A percentile compares a stretch with the other conserved stretches of the same genome.
These are phyloP conservation scores for Scolanthus callimorphus DNA, from an alignment of 92 coral and sea anemone genomes.

Conservation along the genomic window DNA sequence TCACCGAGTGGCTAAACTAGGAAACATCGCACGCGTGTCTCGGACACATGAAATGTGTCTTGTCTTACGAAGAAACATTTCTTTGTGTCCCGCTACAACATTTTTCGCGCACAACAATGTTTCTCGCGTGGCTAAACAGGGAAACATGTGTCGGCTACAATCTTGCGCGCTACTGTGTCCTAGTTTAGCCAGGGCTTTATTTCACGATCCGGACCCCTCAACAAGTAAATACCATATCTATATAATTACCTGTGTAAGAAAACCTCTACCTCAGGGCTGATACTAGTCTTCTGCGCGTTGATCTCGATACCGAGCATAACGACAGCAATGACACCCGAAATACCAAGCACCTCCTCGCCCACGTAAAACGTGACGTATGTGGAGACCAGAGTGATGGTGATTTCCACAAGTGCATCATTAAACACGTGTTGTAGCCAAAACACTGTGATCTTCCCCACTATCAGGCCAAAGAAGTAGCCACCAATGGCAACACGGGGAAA, in stretches of 20 bases:
- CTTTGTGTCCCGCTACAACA: no score
- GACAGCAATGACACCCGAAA: slow-evolving; percentile 96
- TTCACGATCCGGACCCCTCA: no score
- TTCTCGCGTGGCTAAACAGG: no score
- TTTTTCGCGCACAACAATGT: background rate
- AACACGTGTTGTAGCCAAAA: slow-evolving; percentile 99
- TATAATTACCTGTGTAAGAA: slow-evolving; percentile 91
- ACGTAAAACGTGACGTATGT: slow-evolving; percentile 94
- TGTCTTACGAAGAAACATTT: no score
- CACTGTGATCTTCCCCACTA: slow-evolving; percentile 94
- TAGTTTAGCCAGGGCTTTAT: no score
- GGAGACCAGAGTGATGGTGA: slow-evolving; percentile 92
- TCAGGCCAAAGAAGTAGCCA: slow-evolving; percentile 93
- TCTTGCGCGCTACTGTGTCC: no score
- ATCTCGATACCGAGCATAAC: slow-evolving; percentile 97
- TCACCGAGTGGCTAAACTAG: no score
- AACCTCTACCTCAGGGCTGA: slow-evolving; percentile 97
- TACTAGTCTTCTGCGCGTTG: slow-evolving; percentile 88
- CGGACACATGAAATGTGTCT: no score
- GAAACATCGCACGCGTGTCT: no score
- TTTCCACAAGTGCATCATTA: slow-evolving; percentile 96
- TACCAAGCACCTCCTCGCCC: slow-evolving; percentile 95
- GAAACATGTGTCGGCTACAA: background rate
- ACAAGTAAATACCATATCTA: no score
- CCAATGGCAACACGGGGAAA: slow-evolving; percentile 98